Conservation (phyloP, 1,140 invertebrate species). For the Phenacoccus solenopsis region DNA sequence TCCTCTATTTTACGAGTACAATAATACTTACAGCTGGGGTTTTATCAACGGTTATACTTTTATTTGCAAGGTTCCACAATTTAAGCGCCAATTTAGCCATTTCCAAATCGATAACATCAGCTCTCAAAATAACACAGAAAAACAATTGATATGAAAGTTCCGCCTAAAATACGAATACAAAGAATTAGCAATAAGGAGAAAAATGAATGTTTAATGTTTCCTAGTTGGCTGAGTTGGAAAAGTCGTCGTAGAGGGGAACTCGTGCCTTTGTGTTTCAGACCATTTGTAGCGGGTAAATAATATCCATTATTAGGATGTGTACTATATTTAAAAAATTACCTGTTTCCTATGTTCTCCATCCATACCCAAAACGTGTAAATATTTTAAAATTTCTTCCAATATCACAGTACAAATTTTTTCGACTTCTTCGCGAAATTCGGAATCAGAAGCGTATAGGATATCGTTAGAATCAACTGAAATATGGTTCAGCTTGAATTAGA, state of each 20-base stretch:
- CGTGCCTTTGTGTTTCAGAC: no score
- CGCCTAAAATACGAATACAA: conserved; percentile 35
- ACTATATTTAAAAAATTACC: conserved; percentile 22
- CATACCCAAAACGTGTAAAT: conserved; percentile 53
- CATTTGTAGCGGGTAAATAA: no score
- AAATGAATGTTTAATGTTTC: not conserved
- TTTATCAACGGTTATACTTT: conserved; percentile 39
- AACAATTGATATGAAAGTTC: conserved; percentile 59
- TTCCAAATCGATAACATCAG: conserved; percentile 46
- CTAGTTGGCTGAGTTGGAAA: no score
- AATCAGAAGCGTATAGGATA: conserved; percentile 76
- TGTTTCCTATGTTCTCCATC: conserved; percentile 45
- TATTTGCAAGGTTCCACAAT: conserved; percentile 63
- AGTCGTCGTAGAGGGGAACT: no score
- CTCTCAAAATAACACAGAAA: conserved; percentile 51
- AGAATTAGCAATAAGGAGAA: conserved; percentile 11
- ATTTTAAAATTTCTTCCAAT: conserved; percentile 58
- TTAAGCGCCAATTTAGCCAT: conserved; percentile 55
- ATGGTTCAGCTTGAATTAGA: no score
- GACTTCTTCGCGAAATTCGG: conserved; percentile 68
- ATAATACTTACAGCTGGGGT: not conserved
- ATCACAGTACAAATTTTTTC: conserved; percentile 64
- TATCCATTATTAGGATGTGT: no score
- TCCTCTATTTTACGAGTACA: no score
- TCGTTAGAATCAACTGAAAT: conserved; percentile 80